A percentile compares a stretch with the other conserved stretches of the same genome.
phyloP scores from a whole-genome alignment of 2,797 vertebrate species.

The Tamandua tetradactyla region DNA sequence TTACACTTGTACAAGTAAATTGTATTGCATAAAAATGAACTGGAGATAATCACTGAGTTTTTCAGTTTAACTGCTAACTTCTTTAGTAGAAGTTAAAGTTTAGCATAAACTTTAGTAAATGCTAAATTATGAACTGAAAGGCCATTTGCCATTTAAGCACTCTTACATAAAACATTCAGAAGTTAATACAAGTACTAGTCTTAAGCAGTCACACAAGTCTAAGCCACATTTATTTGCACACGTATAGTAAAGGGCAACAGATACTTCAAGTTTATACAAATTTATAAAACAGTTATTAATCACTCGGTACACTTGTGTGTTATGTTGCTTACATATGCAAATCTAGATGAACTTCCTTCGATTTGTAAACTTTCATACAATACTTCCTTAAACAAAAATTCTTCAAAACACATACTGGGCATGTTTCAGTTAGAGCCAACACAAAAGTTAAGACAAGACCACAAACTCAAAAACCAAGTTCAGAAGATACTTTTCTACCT shows the following conservation, averaged over 20 bases:
- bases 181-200: conserved; percentile 80
- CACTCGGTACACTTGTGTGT: conserved; percentile 83
- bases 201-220: conserved; percentile 80
- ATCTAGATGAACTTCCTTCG: conserved; percentile 76
- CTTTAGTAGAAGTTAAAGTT: too few species aligned
- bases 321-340: conserved; percentile 80
- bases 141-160: conserved; percentile 54
- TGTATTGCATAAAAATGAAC: neutral
- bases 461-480: conserved; percentile 76
- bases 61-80: conserved; percentile 53
- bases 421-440: conserved; percentile 78
- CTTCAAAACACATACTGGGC: conserved; percentile 71
- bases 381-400: conserved; percentile 71
- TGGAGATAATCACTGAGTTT: conserved; percentile 39
- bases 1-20: neutral
- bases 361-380: conserved; percentile 79
- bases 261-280: conserved; percentile 86
- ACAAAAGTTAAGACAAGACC: conserved; percentile 75
- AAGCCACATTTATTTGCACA: conserved; percentile 90
- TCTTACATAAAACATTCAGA: conserved; percentile 59
- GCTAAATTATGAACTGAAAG: conserved; percentile 50
- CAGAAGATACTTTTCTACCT: conserved; percentile 72
- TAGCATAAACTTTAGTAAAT: too few species aligned
- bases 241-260: conserved; percentile 85
- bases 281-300: conserved; percentile 85